phyloP scores from a whole-genome alignment of 2,888 invertebrate species.

The Mycalesis mineus region DNA sequence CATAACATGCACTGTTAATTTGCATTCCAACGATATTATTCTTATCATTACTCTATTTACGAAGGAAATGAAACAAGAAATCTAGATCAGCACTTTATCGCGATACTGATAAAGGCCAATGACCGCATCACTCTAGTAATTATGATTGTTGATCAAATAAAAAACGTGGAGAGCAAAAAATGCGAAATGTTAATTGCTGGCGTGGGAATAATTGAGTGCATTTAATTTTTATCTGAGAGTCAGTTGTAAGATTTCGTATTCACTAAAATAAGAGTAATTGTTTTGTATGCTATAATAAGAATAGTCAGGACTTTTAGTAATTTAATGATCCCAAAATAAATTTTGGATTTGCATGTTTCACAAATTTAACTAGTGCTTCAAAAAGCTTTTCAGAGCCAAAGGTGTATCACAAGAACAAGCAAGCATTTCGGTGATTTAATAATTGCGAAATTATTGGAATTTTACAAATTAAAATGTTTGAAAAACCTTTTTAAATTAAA shows the following conservation, averaged over 20 bases:
- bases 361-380: too few relatives aligned
- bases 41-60: constrained; percentile 35
- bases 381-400: too few relatives aligned
- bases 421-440: too few relatives aligned
- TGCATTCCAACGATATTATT: constrained; percentile 22
- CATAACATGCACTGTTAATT: background rate
- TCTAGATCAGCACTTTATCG: constrained; percentile 52
- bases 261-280: background rate
- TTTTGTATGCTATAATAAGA: too few relatives aligned
- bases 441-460: too few relatives aligned
- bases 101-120: constrained; percentile 37
- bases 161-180: constrained; percentile 11
- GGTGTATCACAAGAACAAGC: too few relatives aligned
- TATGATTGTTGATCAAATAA: constrained; percentile 10
- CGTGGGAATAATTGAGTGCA: constrained; percentile 14
- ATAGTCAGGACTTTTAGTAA: too few relatives aligned
- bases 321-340: too few relatives aligned
- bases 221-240: constrained; percentile 5
- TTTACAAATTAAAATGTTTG: too few relatives aligned
- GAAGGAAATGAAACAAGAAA: constrained; percentile 45
- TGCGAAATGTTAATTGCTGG: constrained; percentile 14
- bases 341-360: too few relatives aligned
- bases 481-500: too few relatives aligned
- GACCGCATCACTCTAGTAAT: constrained; percentile 35
- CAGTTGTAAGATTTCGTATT: background rate